These are phyloP conservation scores for Synergus umbraculus DNA, from an alignment of 2,888 invertebrate species.

Conservation along the genomic window DNA sequence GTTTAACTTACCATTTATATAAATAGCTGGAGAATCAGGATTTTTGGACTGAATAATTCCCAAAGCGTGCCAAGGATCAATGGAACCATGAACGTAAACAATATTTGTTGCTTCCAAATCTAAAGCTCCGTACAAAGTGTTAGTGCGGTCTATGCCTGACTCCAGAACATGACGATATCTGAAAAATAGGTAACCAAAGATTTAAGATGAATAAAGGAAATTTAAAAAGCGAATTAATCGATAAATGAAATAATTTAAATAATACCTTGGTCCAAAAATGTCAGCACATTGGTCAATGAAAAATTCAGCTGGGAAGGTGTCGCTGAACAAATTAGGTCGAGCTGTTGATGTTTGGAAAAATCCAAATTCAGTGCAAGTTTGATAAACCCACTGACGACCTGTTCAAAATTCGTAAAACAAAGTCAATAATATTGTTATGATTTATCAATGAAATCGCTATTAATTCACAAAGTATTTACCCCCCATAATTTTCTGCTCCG, in stretches of 20 bases:
- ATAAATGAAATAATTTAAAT: conserved; percentile 27
- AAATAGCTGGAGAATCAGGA: conserved; percentile 83
- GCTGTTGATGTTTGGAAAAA: conserved; percentile 93
- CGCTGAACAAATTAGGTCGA: conserved; percentile 84
- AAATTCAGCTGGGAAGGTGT: conserved; percentile 86
- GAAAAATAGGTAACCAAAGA: background rate
- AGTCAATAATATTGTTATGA: conserved; percentile 1
- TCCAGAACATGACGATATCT: conserved; percentile 79
- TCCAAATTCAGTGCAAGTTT: conserved; percentile 97
- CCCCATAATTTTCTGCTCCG: conserved; percentile 81
- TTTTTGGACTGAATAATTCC: conserved; percentile 83
- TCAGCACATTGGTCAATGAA: conserved; percentile 90
- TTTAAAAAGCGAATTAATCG: background rate
- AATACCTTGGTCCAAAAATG: conserved; percentile 87
- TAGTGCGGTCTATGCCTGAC: conserved; percentile 84
- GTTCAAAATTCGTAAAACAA: conserved; percentile 43
- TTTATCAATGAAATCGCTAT: too few relatives aligned
- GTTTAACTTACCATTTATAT: conserved; percentile 82
- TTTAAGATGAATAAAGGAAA: background rate
- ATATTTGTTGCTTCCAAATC: conserved; percentile 85
- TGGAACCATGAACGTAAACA: conserved; percentile 91
- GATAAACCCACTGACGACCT: conserved; percentile 95
- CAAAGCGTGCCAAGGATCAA: conserved; percentile 93
- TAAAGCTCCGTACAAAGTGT: conserved; percentile 88
- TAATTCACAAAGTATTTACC: conserved; percentile 72